Conservation (phyloP, 2,113 vertebrate genomes). For the Apus apus region DNA sequence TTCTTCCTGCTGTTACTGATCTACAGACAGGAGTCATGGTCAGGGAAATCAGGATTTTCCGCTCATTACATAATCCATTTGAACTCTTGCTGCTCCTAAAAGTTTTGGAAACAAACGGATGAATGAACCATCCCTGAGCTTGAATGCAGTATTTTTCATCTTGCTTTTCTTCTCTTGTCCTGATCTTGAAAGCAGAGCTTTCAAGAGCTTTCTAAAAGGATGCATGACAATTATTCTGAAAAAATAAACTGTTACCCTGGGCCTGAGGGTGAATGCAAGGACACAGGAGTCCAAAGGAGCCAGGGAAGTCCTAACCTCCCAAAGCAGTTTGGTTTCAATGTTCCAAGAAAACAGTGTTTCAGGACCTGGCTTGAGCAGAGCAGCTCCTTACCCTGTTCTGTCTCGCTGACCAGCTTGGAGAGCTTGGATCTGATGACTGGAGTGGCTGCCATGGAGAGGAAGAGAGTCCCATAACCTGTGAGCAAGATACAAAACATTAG, state of each 20-base stretch:
- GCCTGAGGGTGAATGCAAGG: background rate
- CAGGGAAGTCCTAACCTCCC: background rate
- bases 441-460: slow-evolving; percentile 85
- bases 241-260: background rate
- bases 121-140: background rate
- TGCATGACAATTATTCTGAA: background rate
- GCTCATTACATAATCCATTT: background rate
- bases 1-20: slow-evolving; percentile 37
- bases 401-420: slow-evolving; percentile 86
- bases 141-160: background rate
- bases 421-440: slow-evolving; percentile 92
- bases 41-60: background rate
- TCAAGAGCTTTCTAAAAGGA: background rate
- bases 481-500: background rate
- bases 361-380: background rate
- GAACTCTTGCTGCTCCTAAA: background rate
- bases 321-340: background rate
- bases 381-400: slow-evolving; percentile 85
- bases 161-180: background rate
- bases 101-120: rapidly evolving
- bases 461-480: slow-evolving; percentile 88
- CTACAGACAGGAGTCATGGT: background rate
- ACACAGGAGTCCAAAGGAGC: background rate
- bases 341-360: background rate
- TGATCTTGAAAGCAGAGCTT: background rate